These are phyloP conservation scores for Epistrophe eligans DNA, from an alignment of 2,888 invertebrate species.

Conservation along the genomic window DNA sequence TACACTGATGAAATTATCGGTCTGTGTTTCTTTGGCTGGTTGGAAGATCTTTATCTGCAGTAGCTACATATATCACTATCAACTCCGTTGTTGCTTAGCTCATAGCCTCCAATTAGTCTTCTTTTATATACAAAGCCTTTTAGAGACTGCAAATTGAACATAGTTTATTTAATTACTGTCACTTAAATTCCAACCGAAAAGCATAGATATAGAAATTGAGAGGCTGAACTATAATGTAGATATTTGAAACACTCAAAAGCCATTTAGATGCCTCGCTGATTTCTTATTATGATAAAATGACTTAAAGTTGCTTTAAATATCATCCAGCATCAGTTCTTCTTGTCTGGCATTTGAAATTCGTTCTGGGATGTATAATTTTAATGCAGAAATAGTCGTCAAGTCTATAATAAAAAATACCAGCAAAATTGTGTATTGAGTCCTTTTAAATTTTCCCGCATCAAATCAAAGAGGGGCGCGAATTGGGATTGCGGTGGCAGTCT, in stretches of 20 bases:
- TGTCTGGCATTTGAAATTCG: constrained; percentile 35
- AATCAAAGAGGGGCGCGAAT: constrained; percentile 22
- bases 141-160: constrained; percentile 22
- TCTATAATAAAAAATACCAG: neutral
- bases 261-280: constrained; percentile 58
- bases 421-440: constrained; percentile 23
- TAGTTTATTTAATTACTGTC: constrained; percentile 62
- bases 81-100: neutral
- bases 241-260: constrained; percentile 50
- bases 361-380: constrained; percentile 51
- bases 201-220: neutral
- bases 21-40: neutral
- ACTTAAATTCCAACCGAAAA: constrained; percentile 33
- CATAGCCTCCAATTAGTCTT: constrained; percentile 35
- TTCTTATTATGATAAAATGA: constrained; percentile 51
- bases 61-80: neutral
- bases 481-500: constrained; percentile 32
- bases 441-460: constrained; percentile 50
- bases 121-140: neutral
- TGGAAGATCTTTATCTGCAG: constrained; percentile 35
- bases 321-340: constrained; percentile 20
- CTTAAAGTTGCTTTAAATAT: constrained; percentile 27
- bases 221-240: neutral
- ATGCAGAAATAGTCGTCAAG: constrained; percentile 24
- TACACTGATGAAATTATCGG: neutral